Base-by-base conservation (phyloP, 2,888 invertebrate species). In the Caenorhabditis sp. region DNA sequence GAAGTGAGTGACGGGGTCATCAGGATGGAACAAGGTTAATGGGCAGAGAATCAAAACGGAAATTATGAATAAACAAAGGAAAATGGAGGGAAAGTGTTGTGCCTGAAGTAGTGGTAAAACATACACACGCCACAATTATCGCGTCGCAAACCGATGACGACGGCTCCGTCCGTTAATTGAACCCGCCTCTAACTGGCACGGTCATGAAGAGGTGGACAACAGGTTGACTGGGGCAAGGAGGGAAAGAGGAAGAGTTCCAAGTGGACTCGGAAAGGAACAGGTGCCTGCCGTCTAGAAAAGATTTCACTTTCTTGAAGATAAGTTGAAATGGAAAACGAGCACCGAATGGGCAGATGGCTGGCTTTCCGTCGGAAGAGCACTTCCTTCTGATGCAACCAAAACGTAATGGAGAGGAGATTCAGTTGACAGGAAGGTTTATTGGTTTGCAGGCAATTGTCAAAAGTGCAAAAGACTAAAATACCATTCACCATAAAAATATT, bases 121-220 rank as follows among this genome's bases (percentile, higher is more conserved):
- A 40, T 40, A 40, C 40, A 40, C 18, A 58, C 55, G 24, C 37
- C 22, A 24, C 70, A 71, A 71, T 71, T 71, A 71, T 61, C 44
- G 37, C 18, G 37, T 40, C 26, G 24, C 51, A 9, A 32, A 32
- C 18, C 18, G 37, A 18, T 8, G 37, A n/a, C 2, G 53, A 37
- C n/a, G 50, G 71, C 71, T 64, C 71, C 64, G 71, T 56, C 47
- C 18, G 71, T 71, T 71, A 71, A 71, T 71, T 71, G 71, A 71
- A 60, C 62, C 61, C 61, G 15, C 53, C 51, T 53, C 71, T 37
- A 61, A 64, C 71, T 71, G 71, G 71, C 71, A 71, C 71, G 55
- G 55, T 53, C 26, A 40, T 9, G 11, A 15, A 15, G 60, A 60
- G 37, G 44, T n/a, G 20, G 60, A 37, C 40, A 24, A 60, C 60